Evolutionary conservation across 1,140 invertebrate genomes (phyloP).

Genomic region (Drosophila biarmipes): DNA sequence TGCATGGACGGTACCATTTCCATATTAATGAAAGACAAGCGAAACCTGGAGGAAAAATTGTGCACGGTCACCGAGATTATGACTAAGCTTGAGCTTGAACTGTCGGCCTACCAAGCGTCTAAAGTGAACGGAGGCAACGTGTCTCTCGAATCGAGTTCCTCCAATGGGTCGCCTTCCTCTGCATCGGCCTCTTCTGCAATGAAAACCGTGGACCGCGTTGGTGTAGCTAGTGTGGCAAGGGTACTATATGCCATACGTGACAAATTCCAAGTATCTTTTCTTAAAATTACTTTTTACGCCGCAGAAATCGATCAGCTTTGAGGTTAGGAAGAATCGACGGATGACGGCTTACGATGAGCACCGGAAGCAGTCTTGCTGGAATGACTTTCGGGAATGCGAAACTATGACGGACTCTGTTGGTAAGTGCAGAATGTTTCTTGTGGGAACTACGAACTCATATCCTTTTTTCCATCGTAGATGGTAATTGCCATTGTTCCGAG

Average conservation of each 20-base stretch:
- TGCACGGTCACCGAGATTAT: slow-evolving; percentile 41
- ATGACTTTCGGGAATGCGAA: slow-evolving; percentile 29
- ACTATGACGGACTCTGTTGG: slow-evolving; percentile 60
- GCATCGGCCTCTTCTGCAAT: background rate
- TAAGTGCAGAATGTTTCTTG: slow-evolving; percentile 8
- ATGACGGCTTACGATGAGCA: slow-evolving; percentile 57
- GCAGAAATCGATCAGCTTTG: slow-evolving; percentile 44
- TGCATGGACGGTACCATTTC: slow-evolving; percentile 45
- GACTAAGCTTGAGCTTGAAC: slow-evolving; percentile 37
- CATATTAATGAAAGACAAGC: slow-evolving; percentile 56
- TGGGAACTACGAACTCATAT: too few relatives aligned
- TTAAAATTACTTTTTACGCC: background rate
- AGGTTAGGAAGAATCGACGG: slow-evolving; percentile 42
- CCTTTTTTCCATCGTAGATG: slow-evolving; percentile 13
- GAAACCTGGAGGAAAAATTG: slow-evolving; percentile 59
- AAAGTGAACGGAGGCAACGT: slow-evolving; percentile 21
- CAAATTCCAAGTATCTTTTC: background rate
- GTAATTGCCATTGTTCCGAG: slow-evolving; percentile 45
- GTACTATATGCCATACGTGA: slow-evolving; percentile 23
- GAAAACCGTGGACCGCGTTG: slow-evolving; percentile 37
- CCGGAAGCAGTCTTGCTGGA: slow-evolving; percentile 52
- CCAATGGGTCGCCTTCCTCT: background rate
- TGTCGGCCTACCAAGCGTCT: slow-evolving; percentile 1
- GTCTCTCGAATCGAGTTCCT: slow-evolving; percentile 30
- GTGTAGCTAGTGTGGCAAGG: background rate